Percentiles rank a stretch among this genome's conserved stretches.
Conservation (phyloP, 2,888 invertebrate genomes). For the Tinea pellionella region DNA sequence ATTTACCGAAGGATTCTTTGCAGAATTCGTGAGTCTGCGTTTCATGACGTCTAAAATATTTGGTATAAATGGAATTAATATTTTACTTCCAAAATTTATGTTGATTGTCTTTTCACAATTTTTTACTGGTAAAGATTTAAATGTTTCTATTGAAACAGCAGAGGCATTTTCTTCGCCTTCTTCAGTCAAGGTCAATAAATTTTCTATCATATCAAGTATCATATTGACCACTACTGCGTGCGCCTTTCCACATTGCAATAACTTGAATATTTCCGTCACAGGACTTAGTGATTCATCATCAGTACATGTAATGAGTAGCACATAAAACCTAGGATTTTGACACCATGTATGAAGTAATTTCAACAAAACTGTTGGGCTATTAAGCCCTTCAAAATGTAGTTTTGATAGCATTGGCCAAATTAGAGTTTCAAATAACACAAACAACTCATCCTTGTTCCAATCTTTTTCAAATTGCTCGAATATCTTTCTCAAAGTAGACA, state of each 20-base stretch:
- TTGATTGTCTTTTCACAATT: slow-evolving; percentile 31
- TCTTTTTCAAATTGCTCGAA: slow-evolving; percentile 85
- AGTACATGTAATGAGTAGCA: slow-evolving; percentile 73
- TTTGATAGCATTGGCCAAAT: slow-evolving; percentile 85
- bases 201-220: slow-evolving; percentile 81
- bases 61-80: slow-evolving; percentile 80
- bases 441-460: slow-evolving; percentile 78
- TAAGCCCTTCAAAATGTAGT: slow-evolving; percentile 82
- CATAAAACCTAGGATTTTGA: slow-evolving; percentile 80
- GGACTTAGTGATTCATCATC: slow-evolving; percentile 61
- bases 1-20: slow-evolving; percentile 70
- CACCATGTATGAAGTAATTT: slow-evolving; percentile 86
- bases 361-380: slow-evolving; percentile 84
- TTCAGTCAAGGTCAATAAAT: slow-evolving; percentile 74
- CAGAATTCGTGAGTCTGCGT: slow-evolving; percentile 70
- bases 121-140: slow-evolving; percentile 35
- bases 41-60: slow-evolving; percentile 78
- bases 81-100: slow-evolving; percentile 77
- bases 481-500: slow-evolving; percentile 76
- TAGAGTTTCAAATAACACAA: slow-evolving; percentile 79
- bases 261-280: slow-evolving; percentile 75
- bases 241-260: slow-evolving; percentile 78
- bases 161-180: slow-evolving; percentile 64
- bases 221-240: slow-evolving; percentile 74
- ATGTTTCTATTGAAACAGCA: slow-evolving; percentile 41